Evolutionary conservation across 2,113 vertebrate species (phyloP).

Genomic region (Cololabis saira): DNA sequence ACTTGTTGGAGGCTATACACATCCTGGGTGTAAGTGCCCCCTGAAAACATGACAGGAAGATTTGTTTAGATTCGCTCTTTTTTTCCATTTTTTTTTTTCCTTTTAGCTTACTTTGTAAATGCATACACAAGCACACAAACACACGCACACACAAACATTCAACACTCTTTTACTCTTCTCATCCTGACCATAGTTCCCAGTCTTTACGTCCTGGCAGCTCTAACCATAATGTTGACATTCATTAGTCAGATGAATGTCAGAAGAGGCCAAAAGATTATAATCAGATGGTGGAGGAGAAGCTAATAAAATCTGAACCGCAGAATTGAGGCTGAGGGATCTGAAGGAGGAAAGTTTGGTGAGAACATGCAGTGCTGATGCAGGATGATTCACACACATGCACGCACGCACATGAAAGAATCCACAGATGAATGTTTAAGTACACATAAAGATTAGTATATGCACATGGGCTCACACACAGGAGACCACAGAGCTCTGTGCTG

Average conservation of each 20-base stretch:
- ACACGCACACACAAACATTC: constrained; percentile 1
- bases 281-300: constrained; percentile 73
- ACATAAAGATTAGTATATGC: constrained; percentile 13
- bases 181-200: background rate
- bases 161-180: constrained; percentile 27
- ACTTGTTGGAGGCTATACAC: background rate
- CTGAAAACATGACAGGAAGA: too few species aligned
- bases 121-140: background rate
- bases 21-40: background rate
- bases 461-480: constrained; percentile 37
- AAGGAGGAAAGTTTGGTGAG: constrained; percentile 54
- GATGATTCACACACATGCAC: constrained; percentile 9
- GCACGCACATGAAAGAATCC: constrained; percentile 17
- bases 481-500: constrained; percentile 64
- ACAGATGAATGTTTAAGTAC: constrained; percentile 13
- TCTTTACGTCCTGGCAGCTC: constrained; percentile 37
- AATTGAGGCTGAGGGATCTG: constrained; percentile 57
- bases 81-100: background rate
- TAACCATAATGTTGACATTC: constrained; percentile 78
- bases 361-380: constrained; percentile 10
- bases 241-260: constrained; percentile 78
- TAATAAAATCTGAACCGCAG: constrained; percentile 74
- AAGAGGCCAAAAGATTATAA: constrained; percentile 74
- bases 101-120: background rate
- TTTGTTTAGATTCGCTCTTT: background rate